These are phyloP conservation scores for Bubo scandiacus DNA, from an alignment of 2,113 vertebrate genomes.

Conservation along the genomic window DNA sequence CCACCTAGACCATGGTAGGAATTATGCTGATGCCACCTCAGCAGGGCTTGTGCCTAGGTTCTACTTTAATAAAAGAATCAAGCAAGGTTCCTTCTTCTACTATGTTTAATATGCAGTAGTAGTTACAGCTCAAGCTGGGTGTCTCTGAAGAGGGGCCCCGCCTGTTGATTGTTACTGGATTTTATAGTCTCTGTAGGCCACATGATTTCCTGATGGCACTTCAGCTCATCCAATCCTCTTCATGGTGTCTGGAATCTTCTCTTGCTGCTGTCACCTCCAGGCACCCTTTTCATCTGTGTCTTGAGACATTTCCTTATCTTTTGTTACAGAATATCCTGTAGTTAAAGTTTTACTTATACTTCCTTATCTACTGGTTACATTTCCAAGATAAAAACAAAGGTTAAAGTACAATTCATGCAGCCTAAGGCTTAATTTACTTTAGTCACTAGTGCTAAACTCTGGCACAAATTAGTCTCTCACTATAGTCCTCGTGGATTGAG, in stretches of 20 bases:
- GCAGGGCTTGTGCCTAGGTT: neutral
- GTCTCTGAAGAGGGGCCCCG: neutral
- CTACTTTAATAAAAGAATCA: neutral
- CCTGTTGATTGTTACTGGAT: neutral
- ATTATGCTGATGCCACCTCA: neutral
- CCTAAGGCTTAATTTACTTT: neutral
- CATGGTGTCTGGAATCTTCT: neutral
- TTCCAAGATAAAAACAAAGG: neutral
- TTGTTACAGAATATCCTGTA: neutral
- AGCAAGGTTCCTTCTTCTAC: neutral
- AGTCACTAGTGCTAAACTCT: neutral
- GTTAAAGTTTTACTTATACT: neutral
- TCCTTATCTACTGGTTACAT: neutral
- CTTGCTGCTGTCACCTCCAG: neutral
- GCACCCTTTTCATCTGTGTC: neutral
- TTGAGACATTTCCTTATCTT: neutral
- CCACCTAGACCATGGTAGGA: neutral
- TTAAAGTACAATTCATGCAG: neutral
- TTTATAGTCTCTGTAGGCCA: neutral
- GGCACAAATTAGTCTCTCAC: neutral
- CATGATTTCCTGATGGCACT: neutral
- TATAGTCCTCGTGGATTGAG: neutral
- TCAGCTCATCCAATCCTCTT: neutral
- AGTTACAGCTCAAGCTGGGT: neutral
- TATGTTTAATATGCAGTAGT: neutral